Base-by-base conservation (phyloP, 2,888 invertebrate species). In the Lordiphosa fenestrarum region DNA sequence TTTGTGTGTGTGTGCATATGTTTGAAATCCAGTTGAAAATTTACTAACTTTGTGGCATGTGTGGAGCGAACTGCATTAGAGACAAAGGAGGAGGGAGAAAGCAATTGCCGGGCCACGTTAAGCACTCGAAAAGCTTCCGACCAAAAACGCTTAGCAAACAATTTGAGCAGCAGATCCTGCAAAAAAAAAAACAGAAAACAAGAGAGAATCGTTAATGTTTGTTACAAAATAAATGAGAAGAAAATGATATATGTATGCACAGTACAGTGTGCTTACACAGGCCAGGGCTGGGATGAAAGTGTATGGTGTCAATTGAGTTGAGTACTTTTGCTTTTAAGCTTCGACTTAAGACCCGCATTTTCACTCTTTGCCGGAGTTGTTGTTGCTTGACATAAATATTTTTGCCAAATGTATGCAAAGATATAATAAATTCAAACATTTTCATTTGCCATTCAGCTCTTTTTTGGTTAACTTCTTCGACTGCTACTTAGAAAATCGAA, bases 11-110 rank as follows among this genome's bases (percentile, higher is more conserved):
- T 21, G 41, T 35, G 60, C 66, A 66, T 59, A 57, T 68, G 77
- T 53, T 53, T 55, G 35, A 66, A 76, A 71, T 77, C 81, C 81
- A 69, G 57, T 69, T 39, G 57, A 69, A 69, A 77, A 66, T 76
- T 77, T 77, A 76, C 58, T 71, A 73, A 74, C 82, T 66, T 49
- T 33, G 33, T 44, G 15, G 9, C 21, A 67, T 67, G 63, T 62
- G 67, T 62, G 55, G 59, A 58, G 56, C 35, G 56, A 80, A 70
- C 73, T 80, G 53, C 65, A 62, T 66, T 66, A 62, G 55, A 46
- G 64, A 25, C 1, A 38, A 30, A 46, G 21, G 9, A 6, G 42
- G 41, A 4, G 41, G 37, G 30, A n/a, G 38, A 10, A 53, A 23
- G 37, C 13, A 47, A 39, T 30, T 46, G 53, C 46, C 44, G 37